These are phyloP conservation scores for Pygmarrhopalites habei DNA, from an alignment of 1,140 invertebrate genomes.

Conservation along the genomic window DNA sequence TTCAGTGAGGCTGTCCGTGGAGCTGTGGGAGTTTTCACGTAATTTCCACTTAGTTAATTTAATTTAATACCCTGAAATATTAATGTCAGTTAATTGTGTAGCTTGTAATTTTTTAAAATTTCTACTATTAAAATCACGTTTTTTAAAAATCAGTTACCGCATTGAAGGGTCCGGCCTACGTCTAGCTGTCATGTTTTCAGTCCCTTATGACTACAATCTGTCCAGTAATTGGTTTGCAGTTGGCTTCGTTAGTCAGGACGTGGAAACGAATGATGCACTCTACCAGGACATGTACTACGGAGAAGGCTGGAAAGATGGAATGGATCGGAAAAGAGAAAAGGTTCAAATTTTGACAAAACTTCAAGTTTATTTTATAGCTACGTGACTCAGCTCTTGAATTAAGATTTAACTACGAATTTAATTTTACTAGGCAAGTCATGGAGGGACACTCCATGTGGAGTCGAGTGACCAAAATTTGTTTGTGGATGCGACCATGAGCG, in stretches of 20 bases:
- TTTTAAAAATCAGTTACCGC: no score
- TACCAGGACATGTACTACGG: constrained; percentile 30
- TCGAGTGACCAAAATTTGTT: constrained; percentile 6
- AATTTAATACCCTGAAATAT: no score
- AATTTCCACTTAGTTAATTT: no score
- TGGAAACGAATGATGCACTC: constrained; percentile 2
- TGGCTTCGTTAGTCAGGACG: constrained; percentile 16
- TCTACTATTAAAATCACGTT: no score
- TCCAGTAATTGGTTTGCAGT: constrained; percentile 28
- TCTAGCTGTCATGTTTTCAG: constrained; percentile 33
- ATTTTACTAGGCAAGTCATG: constrained; percentile 19
- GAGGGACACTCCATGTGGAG: constrained; percentile 8
- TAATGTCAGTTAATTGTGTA: no score
- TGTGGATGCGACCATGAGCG: constrained; percentile 25
- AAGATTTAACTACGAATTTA: no score
- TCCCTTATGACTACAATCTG: constrained; percentile 30
- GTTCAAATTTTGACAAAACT: no score
- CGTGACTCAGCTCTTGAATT: no score
- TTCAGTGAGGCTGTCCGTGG: constrained; percentile 23
- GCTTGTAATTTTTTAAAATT: no score
- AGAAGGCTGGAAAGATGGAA: constrained; percentile 4
- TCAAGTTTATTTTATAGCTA: no score
- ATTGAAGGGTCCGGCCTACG: constrained; percentile 20
- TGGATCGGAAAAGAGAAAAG: constrained; percentile 16
- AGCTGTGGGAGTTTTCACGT: constrained; percentile 27